Base-by-base conservation (phyloP, 2,888 invertebrate genomes). In the Chromoteleia sp. region DNA sequence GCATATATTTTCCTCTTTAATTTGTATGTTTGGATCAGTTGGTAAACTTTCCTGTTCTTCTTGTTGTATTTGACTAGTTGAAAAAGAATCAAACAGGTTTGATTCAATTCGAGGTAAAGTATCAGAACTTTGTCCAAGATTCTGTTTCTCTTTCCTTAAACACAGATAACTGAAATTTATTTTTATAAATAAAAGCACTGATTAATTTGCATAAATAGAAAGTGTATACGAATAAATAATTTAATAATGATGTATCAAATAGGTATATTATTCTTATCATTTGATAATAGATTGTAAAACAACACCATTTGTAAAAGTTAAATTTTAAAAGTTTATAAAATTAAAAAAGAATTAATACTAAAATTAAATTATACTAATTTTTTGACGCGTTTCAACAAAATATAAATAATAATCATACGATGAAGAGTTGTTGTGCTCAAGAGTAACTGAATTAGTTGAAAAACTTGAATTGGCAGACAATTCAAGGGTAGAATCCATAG, bases 1-100 rank as follows among this genome's bases (percentile, higher is more conserved):
- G 86, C 87, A 89, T 65, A 88, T 76, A 74, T 89, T 90, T 19
- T 90, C 90, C 5, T 56, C 52, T 33, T 61, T 61, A n/a, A 45
- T 48, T 25, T 67, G 50, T 25, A 67, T n/a, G 84, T 86, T 68
- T 87, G 87, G 43, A 82, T 87, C 71, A 86, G 87, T 67, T 82
- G 87, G 21, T 7, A 52, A 29, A 29, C 39, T 52, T 52, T 39
- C 67, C 8, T 67, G 50, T 14, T 65, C 52, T 10, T 65, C 45
- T 17, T 30, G 25, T 14, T 67, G 67, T 6, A 67, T 10, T 39
- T 67, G 52, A 39, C 19, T 67, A 1, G 39, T 39, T 12, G 67
- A 52, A 8, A 52, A 36, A 5, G 67, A 52, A 39, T 52, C 67
- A 12, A 67, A 10, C 15, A 41, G 12, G n/a, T 67, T 39, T n/a